Percentiles rank a stretch among this genome's conserved stretches.
Conservation (phyloP, 2,113 vertebrate genomes). For the Hypomesus transpacificus region DNA sequence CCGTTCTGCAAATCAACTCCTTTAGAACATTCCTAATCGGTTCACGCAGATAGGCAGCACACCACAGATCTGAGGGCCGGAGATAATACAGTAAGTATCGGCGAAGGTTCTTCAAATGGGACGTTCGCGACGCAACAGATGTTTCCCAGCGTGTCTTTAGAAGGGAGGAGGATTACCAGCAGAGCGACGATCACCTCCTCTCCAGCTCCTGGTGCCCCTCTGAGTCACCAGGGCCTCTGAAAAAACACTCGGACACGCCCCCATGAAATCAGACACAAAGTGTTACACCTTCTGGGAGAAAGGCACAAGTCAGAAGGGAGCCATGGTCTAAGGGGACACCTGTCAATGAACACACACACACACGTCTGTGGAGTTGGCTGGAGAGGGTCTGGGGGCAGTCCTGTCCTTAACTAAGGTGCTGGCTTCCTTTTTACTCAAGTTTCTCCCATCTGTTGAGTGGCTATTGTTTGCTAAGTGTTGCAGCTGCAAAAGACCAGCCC, state of each 20-base stretch:
- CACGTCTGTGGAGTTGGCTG: slow-evolving; percentile 67
- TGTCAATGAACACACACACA: slow-evolving; percentile 78
- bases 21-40: neutral
- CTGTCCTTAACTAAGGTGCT: slow-evolving; percentile 78
- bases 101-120: neutral
- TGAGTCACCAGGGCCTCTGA: slow-evolving; percentile 7
- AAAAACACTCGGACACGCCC: slow-evolving; percentile 51
- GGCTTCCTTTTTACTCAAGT: slow-evolving; percentile 72
- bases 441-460: slow-evolving; percentile 95
- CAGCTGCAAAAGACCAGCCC: slow-evolving; percentile 70
- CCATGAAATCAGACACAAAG: slow-evolving; percentile 31
- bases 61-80: neutral
- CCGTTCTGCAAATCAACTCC: too few species aligned
- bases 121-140: slow-evolving; percentile 29
- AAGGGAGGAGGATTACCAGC: slow-evolving; percentile 20
- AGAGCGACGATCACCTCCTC: slow-evolving; percentile 4
- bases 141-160: slow-evolving; percentile 2
- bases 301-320: slow-evolving; percentile 27
- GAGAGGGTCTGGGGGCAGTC: slow-evolving; percentile 46
- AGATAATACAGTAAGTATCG: too few species aligned
- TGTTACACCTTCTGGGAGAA: slow-evolving; percentile 49
- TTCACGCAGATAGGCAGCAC: neutral
- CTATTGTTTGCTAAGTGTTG: slow-evolving; percentile 87
- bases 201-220: slow-evolving; percentile 26
- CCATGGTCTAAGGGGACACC: slow-evolving; percentile 74